Percentiles rank a stretch among this genome's conserved stretches.
These are phyloP conservation scores for Parnassius smintheus DNA, from an alignment of 2,888 invertebrate genomes.

Conservation along the genomic window DNA sequence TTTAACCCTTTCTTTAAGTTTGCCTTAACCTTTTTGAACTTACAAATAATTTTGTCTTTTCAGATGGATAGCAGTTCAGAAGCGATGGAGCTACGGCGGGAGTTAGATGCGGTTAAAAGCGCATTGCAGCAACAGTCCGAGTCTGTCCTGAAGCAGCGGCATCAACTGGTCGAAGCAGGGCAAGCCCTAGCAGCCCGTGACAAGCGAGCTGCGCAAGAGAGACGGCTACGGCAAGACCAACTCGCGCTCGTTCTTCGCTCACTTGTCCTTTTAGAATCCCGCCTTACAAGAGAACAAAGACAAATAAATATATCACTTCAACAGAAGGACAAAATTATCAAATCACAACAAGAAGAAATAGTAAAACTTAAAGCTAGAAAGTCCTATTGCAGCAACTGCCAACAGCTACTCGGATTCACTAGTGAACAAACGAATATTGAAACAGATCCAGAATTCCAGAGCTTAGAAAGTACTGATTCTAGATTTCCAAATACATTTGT, in stretches of 20 bases:
- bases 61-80: constrained; percentile 86
- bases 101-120: constrained; percentile 84
- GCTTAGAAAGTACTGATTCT: constrained; percentile 75
- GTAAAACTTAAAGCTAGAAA: constrained; percentile 81
- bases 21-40: background rate
- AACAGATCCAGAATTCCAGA: constrained; percentile 78
- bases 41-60: constrained; percentile 51
- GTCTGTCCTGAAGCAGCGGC: constrained; percentile 84
- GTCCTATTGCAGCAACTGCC: constrained; percentile 74
- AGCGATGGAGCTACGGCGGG: constrained; percentile 80
- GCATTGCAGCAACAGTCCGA: constrained; percentile 84
- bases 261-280: constrained; percentile 86
- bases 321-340: constrained; percentile 87
- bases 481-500: constrained; percentile 73
- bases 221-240: constrained; percentile 85
- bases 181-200: constrained; percentile 82
- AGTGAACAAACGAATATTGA: constrained; percentile 79
- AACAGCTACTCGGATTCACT: constrained; percentile 74
- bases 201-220: constrained; percentile 81
- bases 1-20: background rate
- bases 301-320: constrained; percentile 84
- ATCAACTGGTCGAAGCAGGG: constrained; percentile 84
- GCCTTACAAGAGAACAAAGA: constrained; percentile 87
- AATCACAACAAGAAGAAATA: constrained; percentile 86
- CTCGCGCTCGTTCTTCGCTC: constrained; percentile 86